Evolutionary conservation across 64 coral and sea anemone species (phyloP).

Genomic region (Acropora yongei): DNA sequence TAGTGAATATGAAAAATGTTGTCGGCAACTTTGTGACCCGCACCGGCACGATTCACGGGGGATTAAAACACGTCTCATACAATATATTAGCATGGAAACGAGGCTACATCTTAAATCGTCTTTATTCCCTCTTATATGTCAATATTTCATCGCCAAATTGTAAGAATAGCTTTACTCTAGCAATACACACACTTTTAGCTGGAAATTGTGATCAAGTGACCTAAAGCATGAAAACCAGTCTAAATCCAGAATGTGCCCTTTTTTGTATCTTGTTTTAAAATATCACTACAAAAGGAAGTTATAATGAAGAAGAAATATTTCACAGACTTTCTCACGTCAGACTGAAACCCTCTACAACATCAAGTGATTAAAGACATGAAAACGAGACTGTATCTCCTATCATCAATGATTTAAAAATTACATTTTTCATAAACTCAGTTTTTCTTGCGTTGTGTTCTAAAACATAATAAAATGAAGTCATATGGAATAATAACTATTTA

Average conservation of each 20-base stretch:
- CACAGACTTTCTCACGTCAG: conserved; percentile 5
- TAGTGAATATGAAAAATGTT: too few relatives aligned
- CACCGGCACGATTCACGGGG: too few relatives aligned
- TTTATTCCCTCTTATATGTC: too few relatives aligned
- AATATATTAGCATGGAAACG: too few relatives aligned
- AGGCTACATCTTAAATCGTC: not conserved
- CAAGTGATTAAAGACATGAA: not conserved
- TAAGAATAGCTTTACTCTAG: too few relatives aligned
- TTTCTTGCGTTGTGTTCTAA: conserved; percentile 36
- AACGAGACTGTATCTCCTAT: not conserved
- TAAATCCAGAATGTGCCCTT: conserved; percentile 9
- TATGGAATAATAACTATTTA: conserved; percentile 45
- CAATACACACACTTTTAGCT: too few relatives aligned
- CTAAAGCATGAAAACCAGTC: too few relatives aligned
- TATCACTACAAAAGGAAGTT: not conserved
- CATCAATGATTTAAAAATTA: not conserved
- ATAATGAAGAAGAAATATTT: not conserved
- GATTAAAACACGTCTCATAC: too few relatives aligned
- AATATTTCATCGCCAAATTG: too few relatives aligned
- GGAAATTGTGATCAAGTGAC: too few relatives aligned
- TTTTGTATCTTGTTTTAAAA: not conserved
- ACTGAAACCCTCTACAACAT: not conserved
- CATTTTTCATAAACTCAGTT: not conserved
- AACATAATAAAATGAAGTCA: conserved; percentile 39
- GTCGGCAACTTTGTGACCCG: too few relatives aligned